Evolutionary conservation across 2,888 invertebrate genomes (phyloP).

Genomic region (Clanis bilineata): DNA sequence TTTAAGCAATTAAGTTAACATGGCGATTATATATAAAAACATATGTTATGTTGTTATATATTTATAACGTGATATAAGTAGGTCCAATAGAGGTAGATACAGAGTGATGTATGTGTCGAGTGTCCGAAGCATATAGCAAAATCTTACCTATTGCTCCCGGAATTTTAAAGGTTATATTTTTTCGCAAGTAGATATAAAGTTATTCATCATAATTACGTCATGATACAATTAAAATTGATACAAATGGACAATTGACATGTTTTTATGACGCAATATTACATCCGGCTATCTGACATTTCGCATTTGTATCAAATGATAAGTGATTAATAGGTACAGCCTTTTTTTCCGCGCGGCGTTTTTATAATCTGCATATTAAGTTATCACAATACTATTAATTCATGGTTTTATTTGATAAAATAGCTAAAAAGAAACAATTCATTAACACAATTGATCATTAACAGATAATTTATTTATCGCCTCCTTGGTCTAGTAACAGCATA

Average conservation of each 20-base stretch:
- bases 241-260: not conserved
- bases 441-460: no score
- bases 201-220: conserved; percentile 1
- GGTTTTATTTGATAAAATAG: not conserved
- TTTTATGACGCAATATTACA: not conserved
- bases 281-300: conserved; percentile 1
- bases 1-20: no score
- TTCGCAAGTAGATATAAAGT: not conserved
- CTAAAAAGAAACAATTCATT: no score
- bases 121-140: no score
- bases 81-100: no score
- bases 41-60: no score
- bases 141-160: not conserved
- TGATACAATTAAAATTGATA: not conserved
- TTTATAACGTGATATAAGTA: no score
- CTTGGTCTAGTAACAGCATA: no score
- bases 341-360: not conserved
- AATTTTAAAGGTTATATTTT: not conserved
- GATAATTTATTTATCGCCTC: no score
- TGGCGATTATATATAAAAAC: no score
- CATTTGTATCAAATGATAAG: not conserved
- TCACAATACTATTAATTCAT: not conserved
- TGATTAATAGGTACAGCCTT: not conserved
- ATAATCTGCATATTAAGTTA: not conserved
- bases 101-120: no score